Percentiles rank a stretch among this genome's conserved stretches.
These are phyloP conservation scores for Elegia similella DNA, from an alignment of 2,888 invertebrate species.

Conservation along the genomic window DNA sequence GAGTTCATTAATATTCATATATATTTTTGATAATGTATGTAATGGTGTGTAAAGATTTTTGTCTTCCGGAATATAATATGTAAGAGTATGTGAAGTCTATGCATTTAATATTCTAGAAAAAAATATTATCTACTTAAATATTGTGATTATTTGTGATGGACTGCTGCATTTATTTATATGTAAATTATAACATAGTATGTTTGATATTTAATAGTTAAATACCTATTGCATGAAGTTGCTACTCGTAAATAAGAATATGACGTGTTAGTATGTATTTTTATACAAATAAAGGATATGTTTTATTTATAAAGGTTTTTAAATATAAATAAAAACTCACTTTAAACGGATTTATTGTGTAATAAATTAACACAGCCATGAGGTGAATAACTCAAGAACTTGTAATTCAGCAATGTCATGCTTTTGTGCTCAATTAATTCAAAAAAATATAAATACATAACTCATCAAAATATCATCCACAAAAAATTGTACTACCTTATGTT, in stretches of 20 bases:
- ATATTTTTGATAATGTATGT: too few species aligned
- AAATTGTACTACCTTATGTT: slow-evolving; percentile 1
- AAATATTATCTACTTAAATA: background rate
- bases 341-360: slow-evolving; percentile 15
- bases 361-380: slow-evolving; percentile 5
- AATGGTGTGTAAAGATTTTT: background rate
- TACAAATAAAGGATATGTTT: slow-evolving; percentile 2
- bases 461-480: background rate
- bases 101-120: background rate
- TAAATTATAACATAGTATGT: too few species aligned
- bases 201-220: too few species aligned
- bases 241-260: background rate
- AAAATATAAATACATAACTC: background rate
- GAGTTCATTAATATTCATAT: too few species aligned
- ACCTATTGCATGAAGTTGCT: background rate
- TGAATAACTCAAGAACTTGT: slow-evolving; percentile 1
- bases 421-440: background rate
- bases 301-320: slow-evolving; percentile 4
- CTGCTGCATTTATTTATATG: background rate
- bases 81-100: background rate
- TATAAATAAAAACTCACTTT: background rate
- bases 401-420: slow-evolving; percentile 8
- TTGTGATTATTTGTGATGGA: background rate
- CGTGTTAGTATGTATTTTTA: background rate
- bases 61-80: background rate